Percentiles rank a stretch among this genome's conserved stretches.
Conservation (phyloP, 2,797 vertebrate species). For the Macropus fuliginosus region DNA sequence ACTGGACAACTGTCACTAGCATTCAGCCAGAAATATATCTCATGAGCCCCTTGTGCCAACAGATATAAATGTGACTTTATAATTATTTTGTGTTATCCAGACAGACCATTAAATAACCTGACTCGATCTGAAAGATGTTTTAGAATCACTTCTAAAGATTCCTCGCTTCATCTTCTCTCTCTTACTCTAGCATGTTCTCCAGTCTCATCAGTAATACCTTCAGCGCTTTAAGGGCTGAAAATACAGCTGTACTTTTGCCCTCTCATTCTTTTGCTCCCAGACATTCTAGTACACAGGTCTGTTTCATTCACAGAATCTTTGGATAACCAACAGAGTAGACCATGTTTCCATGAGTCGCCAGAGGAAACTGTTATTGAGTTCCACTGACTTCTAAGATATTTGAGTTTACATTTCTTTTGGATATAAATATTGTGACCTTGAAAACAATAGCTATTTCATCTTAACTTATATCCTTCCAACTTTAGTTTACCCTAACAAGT, state of each 20-base stretch:
- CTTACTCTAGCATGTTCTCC: background rate
- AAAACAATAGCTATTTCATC: conserved; percentile 6
- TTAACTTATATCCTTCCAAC: conserved; percentile 44
- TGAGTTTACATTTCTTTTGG: conserved; percentile 22
- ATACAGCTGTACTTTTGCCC: fast-evolving
- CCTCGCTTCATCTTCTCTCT: background rate
- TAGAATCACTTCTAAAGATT: background rate
- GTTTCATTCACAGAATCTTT: conserved; percentile 56
- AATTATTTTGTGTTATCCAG: background rate
- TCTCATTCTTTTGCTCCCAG: conserved; percentile 1
- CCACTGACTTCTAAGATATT: conserved; percentile 25
- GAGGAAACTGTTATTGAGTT: conserved; percentile 46
- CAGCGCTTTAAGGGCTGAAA: background rate
- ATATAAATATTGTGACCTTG: background rate
- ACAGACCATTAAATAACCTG: background rate
- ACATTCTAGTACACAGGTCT: background rate
- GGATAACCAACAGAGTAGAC: conserved; percentile 18
- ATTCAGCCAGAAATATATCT: background rate
- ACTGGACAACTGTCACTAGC: background rate
- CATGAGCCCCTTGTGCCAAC: background rate
- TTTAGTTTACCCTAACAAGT: conserved; percentile 52
- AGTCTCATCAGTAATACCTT: background rate
- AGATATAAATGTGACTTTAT: background rate
- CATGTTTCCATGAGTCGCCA: background rate
- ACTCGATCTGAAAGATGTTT: background rate